Evolutionary conservation across 2,113 vertebrate genomes (phyloP), one percentile per base, ranked within the genome.

Genomic region (Vulpes vulpes): DNA sequence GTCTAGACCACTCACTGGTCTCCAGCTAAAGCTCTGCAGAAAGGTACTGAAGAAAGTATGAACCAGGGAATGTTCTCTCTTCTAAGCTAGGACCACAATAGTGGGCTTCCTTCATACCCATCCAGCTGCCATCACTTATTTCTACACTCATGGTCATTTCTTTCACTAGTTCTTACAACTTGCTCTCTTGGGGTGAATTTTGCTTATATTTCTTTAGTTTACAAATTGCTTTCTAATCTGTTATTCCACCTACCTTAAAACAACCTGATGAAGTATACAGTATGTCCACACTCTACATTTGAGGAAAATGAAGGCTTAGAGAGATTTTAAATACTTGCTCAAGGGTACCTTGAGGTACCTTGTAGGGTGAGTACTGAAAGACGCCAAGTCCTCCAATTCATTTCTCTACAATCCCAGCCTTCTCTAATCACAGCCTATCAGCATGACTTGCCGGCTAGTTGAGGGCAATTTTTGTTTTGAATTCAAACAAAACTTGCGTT

Each of bases 141-240:
- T 89, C 69, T 80, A 20, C 14, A 43, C 2, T 55, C 22, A 60
- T 30, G 8, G 7, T 43, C 57, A 76, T 89, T 84, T 25, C 22
- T 67, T 87, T 71, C 17, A n/a, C 43, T 80, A 15, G 38, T 94
- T 95, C 35, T 91, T 92, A 93, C 30, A 85, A 15, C 32, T 43
- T 73, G 1, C 20, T 62, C 16, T 85, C 59, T 94, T 55, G 11
- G 20, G 17, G 55, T 74, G 19, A 17, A 62, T 49, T 60, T 55
- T 93, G 49, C 19, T 73, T 59, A 59, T 51, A 23, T 89, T 86
- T 82, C 87, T 79, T 82, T 73, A 74, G 7, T 89, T 87, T 51
- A 74, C 27, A 74, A 81, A 64, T 73, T 60, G 17, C 51, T 82
- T 85, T 73, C 76, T 87, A 25, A 81, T 16, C 11, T 35, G 62